phyloP scores from a whole-genome alignment of 2,888 invertebrate genomes.

The Nasonovia ribisnigri region DNA sequence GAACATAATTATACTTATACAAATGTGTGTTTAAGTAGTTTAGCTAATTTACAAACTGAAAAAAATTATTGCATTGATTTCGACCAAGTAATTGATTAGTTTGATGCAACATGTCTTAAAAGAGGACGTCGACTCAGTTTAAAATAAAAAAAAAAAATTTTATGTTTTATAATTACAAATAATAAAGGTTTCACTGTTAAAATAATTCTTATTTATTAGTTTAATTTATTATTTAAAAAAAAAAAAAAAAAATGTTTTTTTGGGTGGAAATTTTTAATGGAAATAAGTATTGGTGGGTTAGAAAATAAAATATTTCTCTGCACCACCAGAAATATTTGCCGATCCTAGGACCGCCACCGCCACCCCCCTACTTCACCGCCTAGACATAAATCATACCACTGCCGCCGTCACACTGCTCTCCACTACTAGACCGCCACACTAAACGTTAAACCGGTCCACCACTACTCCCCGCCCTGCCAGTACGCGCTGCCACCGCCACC shows the following conservation, averaged over 20 bases:
- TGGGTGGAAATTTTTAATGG: not conserved
- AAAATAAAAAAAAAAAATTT: not conserved
- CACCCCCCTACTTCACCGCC: no score
- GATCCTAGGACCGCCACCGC: no score
- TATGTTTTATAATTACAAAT: constrained; percentile 1
- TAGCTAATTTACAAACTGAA: not conserved
- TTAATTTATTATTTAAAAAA: no score
- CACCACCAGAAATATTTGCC: not conserved
- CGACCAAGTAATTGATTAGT: constrained; percentile 2
- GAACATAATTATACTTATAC: constrained; percentile 41
- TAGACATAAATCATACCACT: no score
- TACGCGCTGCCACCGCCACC: no score
- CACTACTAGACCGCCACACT: no score
- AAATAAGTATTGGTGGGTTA: not conserved
- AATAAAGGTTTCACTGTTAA: not conserved
- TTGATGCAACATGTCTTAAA: not conserved
- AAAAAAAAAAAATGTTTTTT: not conserved
- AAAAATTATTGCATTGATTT: not conserved
- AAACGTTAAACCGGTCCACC: no score
- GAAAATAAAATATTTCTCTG: not conserved
- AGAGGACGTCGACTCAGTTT: constrained; percentile 22
- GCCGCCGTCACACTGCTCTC: no score
- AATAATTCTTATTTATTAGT: not conserved
- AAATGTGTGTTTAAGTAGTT: not conserved
- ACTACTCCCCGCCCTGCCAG: no score